phyloP scores from a whole-genome alignment of 2,113 vertebrate genomes.

The Zosterops hypoxanthus region DNA sequence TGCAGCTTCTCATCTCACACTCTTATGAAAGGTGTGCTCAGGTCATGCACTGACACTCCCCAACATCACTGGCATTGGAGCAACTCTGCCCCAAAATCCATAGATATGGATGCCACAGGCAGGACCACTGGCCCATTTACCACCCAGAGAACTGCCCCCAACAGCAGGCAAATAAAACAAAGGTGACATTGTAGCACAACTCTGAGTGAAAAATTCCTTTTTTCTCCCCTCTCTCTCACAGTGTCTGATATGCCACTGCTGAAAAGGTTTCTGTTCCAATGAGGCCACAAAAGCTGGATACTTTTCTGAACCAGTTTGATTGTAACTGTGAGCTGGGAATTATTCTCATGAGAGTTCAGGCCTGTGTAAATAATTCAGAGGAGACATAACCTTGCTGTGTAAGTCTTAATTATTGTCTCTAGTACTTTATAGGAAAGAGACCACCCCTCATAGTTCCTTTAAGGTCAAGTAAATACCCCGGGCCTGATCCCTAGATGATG shows the following conservation, averaged over 20 bases:
- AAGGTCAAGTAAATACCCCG: background rate
- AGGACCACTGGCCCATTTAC: rapidly evolving
- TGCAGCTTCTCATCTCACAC: background rate
- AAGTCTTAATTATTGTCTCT: conserved; percentile 18
- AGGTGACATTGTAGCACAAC: conserved; percentile 1
- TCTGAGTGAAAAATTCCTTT: background rate
- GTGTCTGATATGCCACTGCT: background rate
- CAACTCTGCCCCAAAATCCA: background rate
- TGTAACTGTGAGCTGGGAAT: background rate
- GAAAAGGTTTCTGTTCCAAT: conserved; percentile 12
- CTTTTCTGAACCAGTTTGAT: conserved; percentile 33
- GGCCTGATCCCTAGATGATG: background rate
- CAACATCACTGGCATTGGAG: rapidly evolving
- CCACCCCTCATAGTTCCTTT: background rate
- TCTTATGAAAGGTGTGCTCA: background rate
- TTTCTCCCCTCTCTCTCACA: background rate
- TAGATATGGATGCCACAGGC: rapidly evolving
- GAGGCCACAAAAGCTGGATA: conserved; percentile 20
- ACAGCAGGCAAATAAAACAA: background rate
- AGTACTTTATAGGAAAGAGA: background rate
- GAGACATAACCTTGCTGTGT: background rate
- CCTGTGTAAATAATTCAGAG: conserved; percentile 2
- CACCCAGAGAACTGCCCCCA: background rate
- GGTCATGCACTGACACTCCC: background rate
- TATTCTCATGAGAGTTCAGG: background rate